Evolutionary conservation across 2,113 vertebrate species (phyloP).

Genomic region (Clarias magur): DNA sequence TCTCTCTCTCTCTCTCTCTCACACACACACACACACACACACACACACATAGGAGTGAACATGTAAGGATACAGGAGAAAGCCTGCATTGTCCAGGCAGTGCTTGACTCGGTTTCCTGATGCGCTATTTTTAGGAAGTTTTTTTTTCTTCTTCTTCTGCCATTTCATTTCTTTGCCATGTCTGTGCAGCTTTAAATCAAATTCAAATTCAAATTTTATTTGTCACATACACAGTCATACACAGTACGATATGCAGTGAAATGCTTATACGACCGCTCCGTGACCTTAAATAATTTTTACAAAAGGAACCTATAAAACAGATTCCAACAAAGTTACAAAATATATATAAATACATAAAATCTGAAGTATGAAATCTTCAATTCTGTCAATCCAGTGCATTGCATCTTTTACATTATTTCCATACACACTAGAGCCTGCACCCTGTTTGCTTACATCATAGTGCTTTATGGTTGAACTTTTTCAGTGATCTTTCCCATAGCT

Average conservation of each 20-base stretch:
- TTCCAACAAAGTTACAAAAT: too few relatives aligned
- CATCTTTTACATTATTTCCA: not conserved
- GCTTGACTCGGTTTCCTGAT: conserved; percentile 39
- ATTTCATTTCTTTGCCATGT: not conserved
- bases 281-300: too few relatives aligned
- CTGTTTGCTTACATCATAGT: not conserved
- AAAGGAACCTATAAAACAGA: too few relatives aligned
- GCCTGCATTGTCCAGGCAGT: conserved; percentile 27
- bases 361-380: too few relatives aligned
- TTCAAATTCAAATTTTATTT: too few relatives aligned
- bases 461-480: not conserved
- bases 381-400: not conserved
- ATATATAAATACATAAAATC: too few relatives aligned
- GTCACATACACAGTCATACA: too few relatives aligned
- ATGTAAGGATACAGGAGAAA: not conserved
- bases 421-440: not conserved
- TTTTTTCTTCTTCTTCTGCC: not conserved
- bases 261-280: too few relatives aligned
- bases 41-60: too few relatives aligned
- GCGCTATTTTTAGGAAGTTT: conserved; percentile 54
- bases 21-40: too few relatives aligned
- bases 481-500: not conserved
- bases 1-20: too few relatives aligned
- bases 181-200: not conserved
- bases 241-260: too few relatives aligned